Evolutionary conservation across 2,113 vertebrate species (phyloP).

Genomic region (Chinchilla lanigera): DNA sequence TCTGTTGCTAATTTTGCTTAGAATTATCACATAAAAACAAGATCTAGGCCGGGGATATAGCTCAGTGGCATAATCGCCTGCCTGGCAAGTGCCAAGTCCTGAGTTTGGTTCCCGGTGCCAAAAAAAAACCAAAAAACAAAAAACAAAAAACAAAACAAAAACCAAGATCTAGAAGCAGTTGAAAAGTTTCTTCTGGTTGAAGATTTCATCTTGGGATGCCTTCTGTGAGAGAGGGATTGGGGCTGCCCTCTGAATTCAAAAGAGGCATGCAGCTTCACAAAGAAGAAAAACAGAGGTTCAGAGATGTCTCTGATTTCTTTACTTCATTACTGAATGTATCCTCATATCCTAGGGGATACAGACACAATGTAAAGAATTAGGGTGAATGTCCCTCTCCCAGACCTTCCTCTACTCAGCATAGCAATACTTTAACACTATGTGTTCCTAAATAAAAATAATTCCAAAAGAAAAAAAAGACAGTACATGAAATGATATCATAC

Average conservation of each 20-base stretch:
- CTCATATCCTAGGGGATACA: not conserved
- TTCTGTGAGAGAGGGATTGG: not conserved
- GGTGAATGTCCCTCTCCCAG: not conserved
- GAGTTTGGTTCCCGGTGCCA: too few relatives aligned
- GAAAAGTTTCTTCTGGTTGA: not conserved
- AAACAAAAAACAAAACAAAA: too few relatives aligned
- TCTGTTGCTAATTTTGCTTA: not conserved
- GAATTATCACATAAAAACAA: not conserved
- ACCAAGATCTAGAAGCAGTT: not conserved
- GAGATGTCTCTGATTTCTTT: not conserved
- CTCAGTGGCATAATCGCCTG: too few relatives aligned
- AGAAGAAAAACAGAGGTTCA: not conserved
- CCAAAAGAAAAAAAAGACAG: not conserved
- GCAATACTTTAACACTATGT: not conserved
- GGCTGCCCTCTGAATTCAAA: not conserved
- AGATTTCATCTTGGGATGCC: not conserved
- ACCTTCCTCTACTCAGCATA: not conserved
- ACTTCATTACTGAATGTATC: not conserved
- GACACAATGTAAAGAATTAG: not conserved
- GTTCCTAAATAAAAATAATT: slow-evolving; percentile 3
- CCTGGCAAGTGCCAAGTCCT: too few relatives aligned
- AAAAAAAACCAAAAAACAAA: too few relatives aligned
- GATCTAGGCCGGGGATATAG: too few relatives aligned
- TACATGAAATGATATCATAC: not conserved
- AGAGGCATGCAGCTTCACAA: not conserved